Base-by-base conservation (phyloP, 1,140 invertebrate genomes). In the Pectinophora gossypiella region DNA sequence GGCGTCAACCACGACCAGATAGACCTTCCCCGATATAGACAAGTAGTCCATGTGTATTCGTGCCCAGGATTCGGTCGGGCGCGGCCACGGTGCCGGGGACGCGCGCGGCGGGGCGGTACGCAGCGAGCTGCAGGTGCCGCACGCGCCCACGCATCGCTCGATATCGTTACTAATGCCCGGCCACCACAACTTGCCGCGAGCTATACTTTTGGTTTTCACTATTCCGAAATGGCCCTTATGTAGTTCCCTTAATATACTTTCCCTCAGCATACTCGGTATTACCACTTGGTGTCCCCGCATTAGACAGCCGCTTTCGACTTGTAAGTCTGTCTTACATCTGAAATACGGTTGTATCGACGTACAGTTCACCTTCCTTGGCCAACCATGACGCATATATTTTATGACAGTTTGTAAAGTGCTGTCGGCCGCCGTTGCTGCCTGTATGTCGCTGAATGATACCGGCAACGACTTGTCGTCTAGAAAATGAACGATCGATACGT, bases 141-240 rank as follows among this genome's bases (percentile, higher is more conserved):
- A 44, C 7, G 42, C 19, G 16, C 15, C 16, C 6, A 44, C 19
- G 15, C 42, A 19, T 7, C n/a, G 42, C 42, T 44, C 16, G 6
- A 44, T 44, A 18, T 44, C 42, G 15, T 18, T 44, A 13, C 42
- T 18, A 20, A 18, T n/a, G n/a, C n/a, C n/a, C n/a, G n/a, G n/a
- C n/a, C n/a, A n/a, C n/a, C n/a, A n/a, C n/a, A n/a, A n/a, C 16
- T 18, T 18, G 19, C 42, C 42, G 20, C 75, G 27, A 3, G 83
- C 85, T 4, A 82, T 22, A 0, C 58, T 32, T 54, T 89, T 89
- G 68, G 84, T 89, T 48, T 62, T 63, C 4, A 69, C 63, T 10
- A 84, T 67, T 6, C 83, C 83, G 5, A 63, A 52, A 55, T 88
- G 85, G 32, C 42, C 57, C n/a, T 55, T 43, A 63, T 88, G 85